Evolutionary conservation across 2,113 vertebrate species (phyloP).

Genomic region (Oplegnathus fasciatus): DNA sequence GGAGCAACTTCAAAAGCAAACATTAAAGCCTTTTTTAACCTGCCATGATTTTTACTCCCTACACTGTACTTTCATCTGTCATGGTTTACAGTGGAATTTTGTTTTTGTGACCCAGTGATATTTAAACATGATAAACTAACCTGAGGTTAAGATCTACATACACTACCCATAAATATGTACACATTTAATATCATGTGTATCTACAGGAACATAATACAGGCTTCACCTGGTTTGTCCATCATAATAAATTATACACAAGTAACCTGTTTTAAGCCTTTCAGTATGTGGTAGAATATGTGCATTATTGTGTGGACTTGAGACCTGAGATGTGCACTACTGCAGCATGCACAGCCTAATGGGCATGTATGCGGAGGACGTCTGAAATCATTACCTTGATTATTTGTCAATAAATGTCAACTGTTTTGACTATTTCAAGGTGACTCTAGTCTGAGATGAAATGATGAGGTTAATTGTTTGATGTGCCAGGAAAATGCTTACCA

Average conservation of each 20-base stretch:
- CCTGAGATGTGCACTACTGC: not conserved
- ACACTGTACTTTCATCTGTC: not conserved
- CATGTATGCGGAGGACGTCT: not conserved
- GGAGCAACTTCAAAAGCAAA: not conserved
- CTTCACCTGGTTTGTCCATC: conserved; percentile 40
- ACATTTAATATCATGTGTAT: not conserved
- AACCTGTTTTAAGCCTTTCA: conserved; percentile 19
- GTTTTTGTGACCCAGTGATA: conserved; percentile 2
- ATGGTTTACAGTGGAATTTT: not conserved
- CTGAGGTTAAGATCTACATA: not conserved
- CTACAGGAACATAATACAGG: conserved; percentile 7
- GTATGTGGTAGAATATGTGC: not conserved
- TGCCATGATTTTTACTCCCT: not conserved
- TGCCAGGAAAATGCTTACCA: conserved; percentile 21
- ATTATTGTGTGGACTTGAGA: not conserved
- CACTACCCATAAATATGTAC: not conserved
- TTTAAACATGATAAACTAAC: conserved; percentile 30
- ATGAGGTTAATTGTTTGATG: conserved; percentile 24
- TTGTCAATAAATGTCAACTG: conserved; percentile 19
- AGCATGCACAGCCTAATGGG: not conserved
- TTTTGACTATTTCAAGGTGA: conserved; percentile 28
- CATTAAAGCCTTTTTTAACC: not conserved
- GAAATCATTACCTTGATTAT: conserved; percentile 13
- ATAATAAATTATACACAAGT: conserved; percentile 12
- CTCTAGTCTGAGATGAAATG: not conserved